Evolutionary conservation across 1,140 invertebrate species (phyloP).

Genomic region (Cheumatopsyche charites): DNA sequence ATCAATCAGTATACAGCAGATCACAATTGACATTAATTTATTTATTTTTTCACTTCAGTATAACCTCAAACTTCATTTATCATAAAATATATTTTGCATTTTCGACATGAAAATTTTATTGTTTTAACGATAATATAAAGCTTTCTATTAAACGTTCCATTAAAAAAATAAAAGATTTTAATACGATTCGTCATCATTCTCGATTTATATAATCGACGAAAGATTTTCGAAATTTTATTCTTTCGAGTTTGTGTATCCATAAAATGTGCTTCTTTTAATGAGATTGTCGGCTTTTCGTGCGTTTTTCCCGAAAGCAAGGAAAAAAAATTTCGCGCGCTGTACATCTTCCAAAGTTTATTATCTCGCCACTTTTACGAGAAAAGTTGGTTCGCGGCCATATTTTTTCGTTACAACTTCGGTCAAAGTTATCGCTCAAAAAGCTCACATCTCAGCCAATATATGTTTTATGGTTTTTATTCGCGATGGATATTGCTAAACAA

Average conservation of each 20-base stretch:
- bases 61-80: too few relatives aligned
- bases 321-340: too few relatives aligned
- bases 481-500: not conserved
- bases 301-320: not conserved
- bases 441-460: constrained; percentile 22
- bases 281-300: constrained; percentile 23
- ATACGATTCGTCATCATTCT: not conserved
- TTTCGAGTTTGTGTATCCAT: not conserved
- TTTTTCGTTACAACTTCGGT: constrained; percentile 43
- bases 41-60: too few relatives aligned
- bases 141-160: too few relatives aligned
- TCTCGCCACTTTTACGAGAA: constrained; percentile 40
- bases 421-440: constrained; percentile 32
- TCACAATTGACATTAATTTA: too few relatives aligned
- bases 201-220: not conserved
- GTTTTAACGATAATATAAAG: too few relatives aligned
- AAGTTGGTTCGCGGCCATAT: constrained; percentile 38
- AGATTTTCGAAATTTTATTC: not conserved
- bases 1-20: too few relatives aligned
- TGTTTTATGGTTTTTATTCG: constrained; percentile 30
- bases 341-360: constrained; percentile 34
- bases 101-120: too few relatives aligned
- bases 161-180: constrained; percentile 1
- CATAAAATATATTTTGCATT: too few relatives aligned
- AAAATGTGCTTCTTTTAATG: constrained; percentile 23